Evolutionary conservation across 2,113 vertebrate species (phyloP).

Genomic region (Phrynosoma platyrhinos): DNA sequence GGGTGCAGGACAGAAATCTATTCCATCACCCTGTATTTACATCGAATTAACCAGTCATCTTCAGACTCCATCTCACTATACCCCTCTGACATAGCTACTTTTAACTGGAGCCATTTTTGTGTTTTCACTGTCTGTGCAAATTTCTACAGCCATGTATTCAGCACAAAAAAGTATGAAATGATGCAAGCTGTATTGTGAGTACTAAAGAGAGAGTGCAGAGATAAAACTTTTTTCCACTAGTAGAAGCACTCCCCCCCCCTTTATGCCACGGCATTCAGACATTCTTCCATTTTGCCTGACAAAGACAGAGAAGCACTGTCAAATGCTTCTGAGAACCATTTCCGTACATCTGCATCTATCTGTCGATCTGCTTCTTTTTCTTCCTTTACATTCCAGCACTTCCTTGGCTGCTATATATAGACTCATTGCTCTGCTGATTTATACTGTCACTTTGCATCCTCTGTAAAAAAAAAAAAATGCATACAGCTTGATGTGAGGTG

Average conservation of each 20-base stretch:
- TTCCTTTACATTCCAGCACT: constrained; percentile 30
- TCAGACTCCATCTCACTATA: background rate
- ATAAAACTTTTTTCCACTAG: constrained; percentile 29
- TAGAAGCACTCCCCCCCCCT: constrained; percentile 11
- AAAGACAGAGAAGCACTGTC: constrained; percentile 44
- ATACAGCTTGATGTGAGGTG: constrained; percentile 22
- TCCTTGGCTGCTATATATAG: constrained; percentile 54
- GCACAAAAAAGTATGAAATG: background rate
- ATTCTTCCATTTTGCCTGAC: constrained; percentile 53
- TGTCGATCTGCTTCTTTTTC: constrained; percentile 49
- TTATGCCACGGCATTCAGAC: constrained; percentile 45
- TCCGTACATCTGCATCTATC: constrained; percentile 36
- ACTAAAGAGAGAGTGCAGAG: constrained; percentile 25
- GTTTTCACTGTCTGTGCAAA: background rate
- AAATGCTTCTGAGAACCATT: constrained; percentile 60
- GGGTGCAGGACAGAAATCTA: background rate
- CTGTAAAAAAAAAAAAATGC: background rate
- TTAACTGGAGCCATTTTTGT: constrained; percentile 26
- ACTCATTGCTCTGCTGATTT: constrained; percentile 39
- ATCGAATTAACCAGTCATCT: background rate
- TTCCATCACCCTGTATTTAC: constrained; percentile 22
- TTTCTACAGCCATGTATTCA: constrained; percentile 8
- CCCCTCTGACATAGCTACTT: background rate
- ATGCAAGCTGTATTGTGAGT: constrained; percentile 25
- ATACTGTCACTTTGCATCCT: constrained; percentile 53